Conservation (phyloP, 1,140 invertebrate species). For the Cecropterus lyciades region DNA sequence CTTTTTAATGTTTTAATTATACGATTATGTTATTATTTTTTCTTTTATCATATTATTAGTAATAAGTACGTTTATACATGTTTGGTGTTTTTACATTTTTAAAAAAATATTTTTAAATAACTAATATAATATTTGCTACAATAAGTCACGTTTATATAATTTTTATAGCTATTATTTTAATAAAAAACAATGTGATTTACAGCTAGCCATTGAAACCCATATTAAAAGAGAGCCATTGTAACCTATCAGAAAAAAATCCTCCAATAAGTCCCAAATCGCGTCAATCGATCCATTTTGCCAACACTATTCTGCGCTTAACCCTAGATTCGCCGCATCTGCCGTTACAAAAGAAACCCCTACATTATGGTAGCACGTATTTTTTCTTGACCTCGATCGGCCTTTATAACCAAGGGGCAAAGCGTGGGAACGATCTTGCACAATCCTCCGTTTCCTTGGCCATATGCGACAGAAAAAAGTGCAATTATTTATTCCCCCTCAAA, state of each 20-base stretch:
- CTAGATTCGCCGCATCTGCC: constrained; percentile 75
- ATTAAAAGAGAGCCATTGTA: too few relatives aligned
- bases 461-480: constrained; percentile 83
- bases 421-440: constrained; percentile 81
- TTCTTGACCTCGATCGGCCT: constrained; percentile 78
- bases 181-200: too few relatives aligned
- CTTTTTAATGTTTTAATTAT: too few relatives aligned
- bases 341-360: constrained; percentile 70
- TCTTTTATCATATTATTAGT: too few relatives aligned
- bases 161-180: too few relatives aligned
- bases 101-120: too few relatives aligned
- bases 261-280: constrained; percentile 47
- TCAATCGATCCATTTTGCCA: constrained; percentile 69
- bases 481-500: constrained; percentile 82
- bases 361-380: constrained; percentile 80
- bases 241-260: constrained; percentile 23
- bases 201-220: too few relatives aligned
- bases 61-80: too few relatives aligned
- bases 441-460: constrained; percentile 80
- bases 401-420: constrained; percentile 77
- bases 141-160: too few relatives aligned
- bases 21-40: too few relatives aligned
- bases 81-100: too few relatives aligned
- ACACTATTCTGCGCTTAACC: constrained; percentile 72
- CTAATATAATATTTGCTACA: too few relatives aligned